These are phyloP conservation scores for Thryonomys swinderianus DNA, from an alignment of 2,113 vertebrate genomes.

Conservation along the genomic window DNA sequence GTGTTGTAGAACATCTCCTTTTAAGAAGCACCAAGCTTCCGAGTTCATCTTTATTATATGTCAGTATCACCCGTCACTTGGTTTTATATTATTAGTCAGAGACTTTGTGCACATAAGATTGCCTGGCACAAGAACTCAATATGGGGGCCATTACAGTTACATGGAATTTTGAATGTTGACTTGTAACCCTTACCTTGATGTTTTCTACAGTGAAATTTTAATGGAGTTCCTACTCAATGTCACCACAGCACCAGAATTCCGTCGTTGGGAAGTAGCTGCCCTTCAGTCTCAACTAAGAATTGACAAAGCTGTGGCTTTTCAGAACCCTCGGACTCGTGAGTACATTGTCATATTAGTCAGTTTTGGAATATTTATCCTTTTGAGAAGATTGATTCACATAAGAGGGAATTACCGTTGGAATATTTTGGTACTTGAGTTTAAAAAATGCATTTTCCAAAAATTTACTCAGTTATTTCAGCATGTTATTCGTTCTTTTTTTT, in stretches of 20 bases:
- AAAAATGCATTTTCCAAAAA: slow-evolving; percentile 29
- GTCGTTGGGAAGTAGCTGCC: slow-evolving; percentile 94
- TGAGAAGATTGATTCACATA: background rate
- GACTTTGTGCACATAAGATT: background rate
- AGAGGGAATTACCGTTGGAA: background rate
- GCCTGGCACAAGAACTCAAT: background rate
- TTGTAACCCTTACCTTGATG: background rate
- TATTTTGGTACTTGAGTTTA: background rate
- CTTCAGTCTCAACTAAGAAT: slow-evolving; percentile 88
- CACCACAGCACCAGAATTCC: slow-evolving; percentile 96
- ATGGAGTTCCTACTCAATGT: slow-evolving; percentile 99
- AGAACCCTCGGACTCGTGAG: slow-evolving; percentile 92
- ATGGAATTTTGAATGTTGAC: background rate
- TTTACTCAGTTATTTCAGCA: background rate
- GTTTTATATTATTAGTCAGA: background rate
- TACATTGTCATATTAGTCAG: slow-evolving; percentile 39
- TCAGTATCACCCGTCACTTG: background rate
- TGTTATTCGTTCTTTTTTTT: slow-evolving; percentile 18
- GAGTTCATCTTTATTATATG: background rate
- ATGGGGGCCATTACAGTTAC: background rate
- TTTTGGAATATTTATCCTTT: background rate
- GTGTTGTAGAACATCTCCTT: background rate
- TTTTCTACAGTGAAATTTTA: slow-evolving; percentile 92
- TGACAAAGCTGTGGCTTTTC: slow-evolving; percentile 92
- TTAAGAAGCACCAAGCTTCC: background rate